A percentile compares a stretch with the other conserved stretches of the same genome.
Conservation (phyloP, 1,140 invertebrate species). For the Drosophila seguyi region DNA sequence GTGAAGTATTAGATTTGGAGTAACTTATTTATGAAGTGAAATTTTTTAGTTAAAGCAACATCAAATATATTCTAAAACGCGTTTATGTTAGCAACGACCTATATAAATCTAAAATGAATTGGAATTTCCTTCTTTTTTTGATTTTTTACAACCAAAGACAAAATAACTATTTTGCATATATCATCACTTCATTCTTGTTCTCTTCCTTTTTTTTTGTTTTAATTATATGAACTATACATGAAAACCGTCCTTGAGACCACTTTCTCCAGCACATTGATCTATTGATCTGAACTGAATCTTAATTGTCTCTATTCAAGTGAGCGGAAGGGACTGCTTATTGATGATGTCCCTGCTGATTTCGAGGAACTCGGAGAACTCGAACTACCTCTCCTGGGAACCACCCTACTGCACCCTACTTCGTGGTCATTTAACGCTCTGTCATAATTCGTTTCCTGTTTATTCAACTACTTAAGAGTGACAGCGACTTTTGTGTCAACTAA, state of each 20-base stretch:
- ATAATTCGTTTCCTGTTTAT: conserved; percentile 56
- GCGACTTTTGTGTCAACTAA: conserved; percentile 62
- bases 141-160: too few species aligned
- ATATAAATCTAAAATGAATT: too few species aligned
- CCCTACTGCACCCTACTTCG: conserved; percentile 31
- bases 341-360: conserved; percentile 5
- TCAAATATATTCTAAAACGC: too few species aligned
- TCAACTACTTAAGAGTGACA: conserved; percentile 57
- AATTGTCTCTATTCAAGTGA: conserved; percentile 44
- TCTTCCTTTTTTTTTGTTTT: not conserved
- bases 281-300: conserved; percentile 10
- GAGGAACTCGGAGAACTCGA: conserved; percentile 8
- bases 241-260: not conserved
- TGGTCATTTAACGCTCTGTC: conserved; percentile 60
- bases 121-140: too few species aligned
- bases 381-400: conserved; percentile 19
- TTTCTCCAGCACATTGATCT: conserved; percentile 22
- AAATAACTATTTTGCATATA: too few species aligned
- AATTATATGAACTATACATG: not conserved
- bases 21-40: too few species aligned
- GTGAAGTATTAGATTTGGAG: too few species aligned
- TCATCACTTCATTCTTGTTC: not conserved
- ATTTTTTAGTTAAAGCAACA: too few species aligned
- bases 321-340: conserved; percentile 36
- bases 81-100: too few species aligned